These are phyloP conservation scores for Listronotus oregonensis DNA, from an alignment of 1,140 invertebrate species.

Conservation along the genomic window DNA sequence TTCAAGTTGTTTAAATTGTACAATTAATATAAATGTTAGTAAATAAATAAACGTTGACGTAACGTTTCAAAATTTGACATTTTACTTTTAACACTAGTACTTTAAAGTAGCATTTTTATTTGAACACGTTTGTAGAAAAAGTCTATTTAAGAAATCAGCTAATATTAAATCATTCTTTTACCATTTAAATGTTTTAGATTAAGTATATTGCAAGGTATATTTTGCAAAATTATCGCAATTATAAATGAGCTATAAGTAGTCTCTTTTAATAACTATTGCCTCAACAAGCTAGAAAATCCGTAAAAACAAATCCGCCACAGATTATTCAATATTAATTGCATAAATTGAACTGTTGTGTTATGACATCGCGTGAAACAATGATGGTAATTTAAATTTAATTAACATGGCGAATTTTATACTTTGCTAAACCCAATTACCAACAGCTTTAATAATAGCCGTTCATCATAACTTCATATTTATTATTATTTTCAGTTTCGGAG, in stretches of 20 bases:
- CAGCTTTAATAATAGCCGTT: slow-evolving; percentile 7
- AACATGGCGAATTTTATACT: slow-evolving; percentile 22
- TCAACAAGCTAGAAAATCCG: slow-evolving; percentile 23
- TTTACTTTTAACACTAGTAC: too few relatives aligned
- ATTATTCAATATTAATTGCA: slow-evolving; percentile 27
- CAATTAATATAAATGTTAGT: too few relatives aligned
- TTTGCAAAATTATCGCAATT: too few relatives aligned
- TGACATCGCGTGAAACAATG: slow-evolving; percentile 26
- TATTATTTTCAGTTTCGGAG: slow-evolving; percentile 7
- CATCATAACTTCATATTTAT: not conserved
- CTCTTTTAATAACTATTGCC: slow-evolving; percentile 5
- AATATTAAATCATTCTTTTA: too few relatives aligned
- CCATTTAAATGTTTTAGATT: too few relatives aligned
- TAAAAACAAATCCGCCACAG: slow-evolving; percentile 23
- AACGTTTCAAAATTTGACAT: too few relatives aligned
- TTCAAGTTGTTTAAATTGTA: too few relatives aligned
- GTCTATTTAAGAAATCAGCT: too few relatives aligned
- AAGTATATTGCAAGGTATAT: too few relatives aligned
- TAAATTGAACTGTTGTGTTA: slow-evolving; percentile 17
- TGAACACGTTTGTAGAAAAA: too few relatives aligned
- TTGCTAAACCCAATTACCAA: slow-evolving; percentile 25
- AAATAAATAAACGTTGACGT: too few relatives aligned
- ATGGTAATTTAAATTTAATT: slow-evolving; percentile 21
- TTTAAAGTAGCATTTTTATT: too few relatives aligned
- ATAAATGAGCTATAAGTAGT: not conserved